Base-by-base conservation (phyloP, 2,113 vertebrate genomes). In the Chaetorhynchus papuensis region DNA sequence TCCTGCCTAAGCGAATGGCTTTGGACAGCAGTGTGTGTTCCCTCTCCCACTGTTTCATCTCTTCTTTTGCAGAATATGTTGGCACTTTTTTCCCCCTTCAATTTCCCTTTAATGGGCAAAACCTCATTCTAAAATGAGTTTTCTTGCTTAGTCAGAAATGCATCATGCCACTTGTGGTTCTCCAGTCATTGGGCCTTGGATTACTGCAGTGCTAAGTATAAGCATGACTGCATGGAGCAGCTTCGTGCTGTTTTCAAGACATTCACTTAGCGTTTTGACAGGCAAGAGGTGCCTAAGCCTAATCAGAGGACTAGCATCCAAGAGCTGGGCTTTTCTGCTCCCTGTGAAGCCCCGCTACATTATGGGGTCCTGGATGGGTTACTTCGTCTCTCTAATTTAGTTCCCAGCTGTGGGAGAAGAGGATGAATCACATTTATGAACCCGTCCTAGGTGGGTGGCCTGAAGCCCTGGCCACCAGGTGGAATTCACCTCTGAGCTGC, bases 61-160 rank as follows among this genome's bases (percentile, higher is more conserved):
- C 81, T 68, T 91, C 68, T 83, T 93, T 70, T 79, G 20, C 45
- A 83, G 94, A 89, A 66, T 89, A 94, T 45, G 41, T 78, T 84
- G 86, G 45, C 70, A 68, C 7, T 63, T 93, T 78, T 83, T 44
- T 5, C 10, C 8, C 23, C 64, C 64, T 94, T 89, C 85, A 16
- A 59, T 95, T 92, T 93, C 91, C 71, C 61, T 96, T 94, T 81
- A 93, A 83, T 65, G 81, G 92, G 60, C 63, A 94, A 95, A 95
- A 86, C 42, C 53, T 84, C 78, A 84, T 95, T 94, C 82, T 87
- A 79, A 90, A 93, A 92, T 76, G 71, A 94, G 53, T 90, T 94
- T 91, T 96, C 68, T 63, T 94, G 85, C 85, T 96, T 94, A 96
- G 94, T 94, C 91, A 96, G 90, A 92, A 96, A 93, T 84, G 72